Evolutionary conservation across 2,113 vertebrate species (phyloP).

Genomic region (Nothobranchius furzeri): DNA sequence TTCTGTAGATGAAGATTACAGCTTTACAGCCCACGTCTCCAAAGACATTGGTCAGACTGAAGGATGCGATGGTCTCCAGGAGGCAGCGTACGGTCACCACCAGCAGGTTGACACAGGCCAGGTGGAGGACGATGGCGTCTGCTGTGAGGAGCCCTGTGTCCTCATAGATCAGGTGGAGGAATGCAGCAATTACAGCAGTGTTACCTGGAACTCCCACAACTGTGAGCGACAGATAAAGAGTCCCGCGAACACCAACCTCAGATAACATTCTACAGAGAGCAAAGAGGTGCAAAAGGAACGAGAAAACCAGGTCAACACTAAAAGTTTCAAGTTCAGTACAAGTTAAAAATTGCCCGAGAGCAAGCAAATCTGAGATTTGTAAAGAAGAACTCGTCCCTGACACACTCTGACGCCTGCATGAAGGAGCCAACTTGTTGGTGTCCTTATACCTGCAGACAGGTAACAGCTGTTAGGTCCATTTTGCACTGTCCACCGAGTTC

Average conservation of each 20-base stretch:
- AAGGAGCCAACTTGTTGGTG: slow-evolving; percentile 30
- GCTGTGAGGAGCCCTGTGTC: slow-evolving; percentile 73
- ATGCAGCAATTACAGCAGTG: slow-evolving; percentile 65
- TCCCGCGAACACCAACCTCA: slow-evolving; percentile 54
- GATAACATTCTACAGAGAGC: slow-evolving; percentile 53
- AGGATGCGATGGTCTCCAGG: slow-evolving; percentile 73
- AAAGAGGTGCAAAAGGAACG: neutral
- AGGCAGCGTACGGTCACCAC: slow-evolving; percentile 75
- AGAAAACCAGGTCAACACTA: neutral
- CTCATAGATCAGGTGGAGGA: slow-evolving; percentile 53
- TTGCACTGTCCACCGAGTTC: slow-evolving; percentile 68
- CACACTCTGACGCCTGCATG: slow-evolving; percentile 6
- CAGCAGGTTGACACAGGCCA: slow-evolving; percentile 72
- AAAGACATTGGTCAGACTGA: slow-evolving; percentile 65
- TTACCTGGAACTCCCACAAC: slow-evolving; percentile 77
- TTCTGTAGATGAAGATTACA: slow-evolving; percentile 78
- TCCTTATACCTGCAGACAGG: slow-evolving; percentile 68
- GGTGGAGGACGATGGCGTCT: slow-evolving; percentile 76
- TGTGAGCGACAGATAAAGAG: slow-evolving; percentile 73
- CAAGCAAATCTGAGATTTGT: slow-evolving; percentile 5
- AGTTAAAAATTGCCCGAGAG: slow-evolving; percentile 37
- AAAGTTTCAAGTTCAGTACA: neutral
- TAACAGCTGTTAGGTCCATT: slow-evolving; percentile 40
- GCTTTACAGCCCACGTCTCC: slow-evolving; percentile 69
- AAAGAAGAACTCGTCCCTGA: slow-evolving; percentile 19